Base-by-base conservation (phyloP, 2,113 vertebrate genomes). In the Pholis gunnellus region DNA sequence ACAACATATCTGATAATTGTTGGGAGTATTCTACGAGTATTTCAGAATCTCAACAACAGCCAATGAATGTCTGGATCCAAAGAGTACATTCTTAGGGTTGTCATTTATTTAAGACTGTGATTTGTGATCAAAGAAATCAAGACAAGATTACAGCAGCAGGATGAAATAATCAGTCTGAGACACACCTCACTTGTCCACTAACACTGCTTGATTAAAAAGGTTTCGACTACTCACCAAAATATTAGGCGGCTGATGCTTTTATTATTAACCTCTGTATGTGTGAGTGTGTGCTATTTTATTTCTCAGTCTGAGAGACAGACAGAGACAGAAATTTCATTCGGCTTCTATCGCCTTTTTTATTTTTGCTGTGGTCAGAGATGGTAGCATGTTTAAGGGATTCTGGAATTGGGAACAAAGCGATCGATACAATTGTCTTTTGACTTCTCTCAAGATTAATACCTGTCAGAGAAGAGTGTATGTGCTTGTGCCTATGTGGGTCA, bases 371-470 rank as follows among this genome's bases (percentile, higher is more conserved):
- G 50, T 56, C 20, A 38, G 67, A 72, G 70, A 75, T 70, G 42
- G 64, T 7, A 29, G n/a, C 25, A 34, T 6, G 29, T 70, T 68
- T 34, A 8, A 8, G 1, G 36, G 57, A 40, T 18, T 52, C 61
- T 56, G 6, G 27, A 74, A 50, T 29, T 67, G 60, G 1, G 0
- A 46, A 60, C 27, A 63, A 75, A 78, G 31, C 79, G 78, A 86
- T 78, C 68, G 61, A 88, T 76, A 76, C 27, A n/a, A 40, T 71
- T 80, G 60, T 72, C 46, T 72, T 81, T 56, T 52, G 72, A 60
- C 18, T 64, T 56, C 9, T 29, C 25, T 72, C 17, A 34, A 50
- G 57, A 73, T 67, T 60, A 70, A 48, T 48, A 27, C 4, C 31
- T 66, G 36, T 59, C 64, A 68, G 9, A 66, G 29, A 29, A 71